Evolutionary conservation across 2,888 invertebrate species (phyloP), one percentile per base, ranked within the genome.

Genomic region (Lasioglossum zephyrum): DNA sequence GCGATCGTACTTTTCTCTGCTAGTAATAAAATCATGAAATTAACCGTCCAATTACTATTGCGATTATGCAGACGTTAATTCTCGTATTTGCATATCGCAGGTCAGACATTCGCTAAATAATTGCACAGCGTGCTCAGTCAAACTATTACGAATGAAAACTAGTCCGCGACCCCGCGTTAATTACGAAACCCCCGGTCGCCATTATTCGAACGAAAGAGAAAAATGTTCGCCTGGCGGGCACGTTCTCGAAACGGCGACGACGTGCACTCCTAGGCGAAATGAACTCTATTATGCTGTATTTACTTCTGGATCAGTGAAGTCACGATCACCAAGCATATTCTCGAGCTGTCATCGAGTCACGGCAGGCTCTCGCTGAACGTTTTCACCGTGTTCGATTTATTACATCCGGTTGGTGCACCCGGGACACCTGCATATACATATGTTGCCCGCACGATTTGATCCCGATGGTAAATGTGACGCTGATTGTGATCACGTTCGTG

Each of bases 301-400:
- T 85, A 69, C 78, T 85, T 81, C 81, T 81, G 85, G 86, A 86
- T 87, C 86, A 81, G 80, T 63, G 84, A 44, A 87, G 87, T 82
- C 87, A 85, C 87, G 87, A 88, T 85, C 88, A 53, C 66, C 80
- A 66, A 72, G 81, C 81, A 84, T 87, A 87, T 84, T 87, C 87
- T 69, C 77, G 18, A 79, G 90, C 91, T 91, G 92, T 92, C 92
- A 92, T 92, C 90, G 89, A 92, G 92, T 91, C 92, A 92, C 88
- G 91, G 89, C 87, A 85, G 86, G 88, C 87, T 83, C 87, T 86
- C 83, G 79, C 80, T 44, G 76, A 82, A 81, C 86, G 86, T 92
- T 92, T 92, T 91, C 92, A 91, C 92, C 90, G 89, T 88, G 88
- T 92, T 92, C 89, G 92, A 92, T 92, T 92, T 92, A 92, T 92